A percentile compares a stretch with the other conserved stretches of the same genome.
These are phyloP conservation scores for Pogonognathellus flavescens DNA, from an alignment of 1,140 invertebrate genomes.

Conservation along the genomic window DNA sequence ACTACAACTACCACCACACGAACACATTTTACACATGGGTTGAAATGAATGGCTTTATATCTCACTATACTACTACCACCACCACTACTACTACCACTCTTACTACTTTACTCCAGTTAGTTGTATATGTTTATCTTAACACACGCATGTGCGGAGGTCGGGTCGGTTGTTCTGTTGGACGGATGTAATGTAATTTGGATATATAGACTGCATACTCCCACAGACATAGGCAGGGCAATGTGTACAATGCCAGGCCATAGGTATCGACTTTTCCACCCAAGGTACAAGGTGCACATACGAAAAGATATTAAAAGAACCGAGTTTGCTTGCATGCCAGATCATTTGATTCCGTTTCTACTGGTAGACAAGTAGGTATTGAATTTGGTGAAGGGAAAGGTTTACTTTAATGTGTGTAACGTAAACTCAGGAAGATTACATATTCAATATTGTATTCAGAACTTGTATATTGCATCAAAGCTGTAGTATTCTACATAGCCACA, in stretches of 20 bases:
- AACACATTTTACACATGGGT: too few species aligned
- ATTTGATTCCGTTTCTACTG: constrained; percentile 16
- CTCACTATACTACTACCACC: too few species aligned
- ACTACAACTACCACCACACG: too few species aligned
- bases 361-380: constrained; percentile 10
- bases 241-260: background rate
- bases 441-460: background rate
- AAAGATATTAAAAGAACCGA: constrained; percentile 31
- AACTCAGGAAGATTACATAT: background rate
- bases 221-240: background rate
- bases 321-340: constrained; percentile 23
- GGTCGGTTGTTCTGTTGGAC: background rate
- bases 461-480: too few species aligned
- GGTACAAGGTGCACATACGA: background rate
- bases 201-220: background rate
- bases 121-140: background rate
- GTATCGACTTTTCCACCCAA: background rate
- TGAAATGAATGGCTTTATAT: too few species aligned
- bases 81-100: too few species aligned
- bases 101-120: too few species aligned
- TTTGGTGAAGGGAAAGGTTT: background rate
- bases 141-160: constrained; percentile 34
- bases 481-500: background rate
- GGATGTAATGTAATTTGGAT: constrained; percentile 17
- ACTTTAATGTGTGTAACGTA: background rate